phyloP scores from a whole-genome alignment of 2,797 vertebrate species.

The Austrolebias charrua region DNA sequence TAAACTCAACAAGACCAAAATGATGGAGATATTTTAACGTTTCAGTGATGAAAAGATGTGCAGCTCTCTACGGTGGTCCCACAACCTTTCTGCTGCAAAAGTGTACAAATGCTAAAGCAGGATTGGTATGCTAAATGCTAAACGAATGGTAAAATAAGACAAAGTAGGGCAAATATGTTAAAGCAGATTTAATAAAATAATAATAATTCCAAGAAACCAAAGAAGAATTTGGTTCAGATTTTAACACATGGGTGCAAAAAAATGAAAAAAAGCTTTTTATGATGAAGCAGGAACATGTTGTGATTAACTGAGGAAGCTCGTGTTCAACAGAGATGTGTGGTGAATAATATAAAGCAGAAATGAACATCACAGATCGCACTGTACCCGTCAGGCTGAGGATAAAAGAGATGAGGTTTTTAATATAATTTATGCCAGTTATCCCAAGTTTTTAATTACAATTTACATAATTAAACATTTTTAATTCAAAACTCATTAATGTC shows the following conservation, averaged over 20 bases:
- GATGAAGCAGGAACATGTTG: slow-evolving; percentile 22
- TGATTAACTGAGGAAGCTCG: slow-evolving; percentile 14
- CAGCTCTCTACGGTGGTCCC: no score
- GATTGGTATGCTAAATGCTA: no score
- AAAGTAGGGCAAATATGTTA: no score
- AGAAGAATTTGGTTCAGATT: neutral
- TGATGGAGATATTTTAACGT: no score
- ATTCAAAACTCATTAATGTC: neutral
- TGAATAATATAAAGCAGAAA: slow-evolving; percentile 49
- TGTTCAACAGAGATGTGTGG: slow-evolving; percentile 32
- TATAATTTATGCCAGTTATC: neutral
- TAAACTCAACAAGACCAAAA: no score
- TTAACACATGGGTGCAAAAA: slow-evolving; percentile 2
- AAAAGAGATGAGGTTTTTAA: slow-evolving; percentile 4
- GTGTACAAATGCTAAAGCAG: no score
- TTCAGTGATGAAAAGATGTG: no score
- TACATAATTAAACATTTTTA: slow-evolving; percentile 14
- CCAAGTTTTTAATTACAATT: neutral
- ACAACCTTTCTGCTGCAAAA: no score
- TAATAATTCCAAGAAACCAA: no score
- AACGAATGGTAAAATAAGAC: no score
- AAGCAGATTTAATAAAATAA: no score
- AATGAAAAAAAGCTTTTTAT: slow-evolving; percentile 13
- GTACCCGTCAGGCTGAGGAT: slow-evolving; percentile 22
- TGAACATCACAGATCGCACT: slow-evolving; percentile 32